Percentiles rank a stretch among this genome's conserved stretches.
phyloP scores from a whole-genome alignment of 2,888 invertebrate species.

The Steinernema scapterisci region DNA sequence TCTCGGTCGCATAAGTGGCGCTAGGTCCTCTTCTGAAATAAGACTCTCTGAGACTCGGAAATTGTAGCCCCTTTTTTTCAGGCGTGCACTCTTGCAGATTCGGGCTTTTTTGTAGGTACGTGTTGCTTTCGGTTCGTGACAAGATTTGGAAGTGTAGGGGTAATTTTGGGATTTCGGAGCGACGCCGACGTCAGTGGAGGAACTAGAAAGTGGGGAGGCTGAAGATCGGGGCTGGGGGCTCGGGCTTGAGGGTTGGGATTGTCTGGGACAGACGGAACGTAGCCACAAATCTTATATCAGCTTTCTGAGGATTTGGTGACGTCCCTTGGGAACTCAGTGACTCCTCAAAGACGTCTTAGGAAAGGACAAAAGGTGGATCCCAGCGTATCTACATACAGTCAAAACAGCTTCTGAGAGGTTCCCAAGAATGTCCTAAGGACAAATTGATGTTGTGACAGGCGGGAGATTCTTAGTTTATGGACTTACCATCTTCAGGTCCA shows the following conservation, averaged over 20 bases:
- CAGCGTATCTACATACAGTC: no score
- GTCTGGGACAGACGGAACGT: no score
- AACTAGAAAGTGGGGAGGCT: background rate
- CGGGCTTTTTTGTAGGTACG: background rate
- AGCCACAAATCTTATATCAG: no score
- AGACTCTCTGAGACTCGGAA: background rate
- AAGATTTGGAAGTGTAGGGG: background rate
- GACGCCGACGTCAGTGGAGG: background rate
- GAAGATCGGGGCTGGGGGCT: background rate
- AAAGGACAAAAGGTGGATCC: no score
- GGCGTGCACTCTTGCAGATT: background rate
- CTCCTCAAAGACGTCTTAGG: no score
- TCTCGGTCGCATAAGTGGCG: slow-evolving; percentile 10
- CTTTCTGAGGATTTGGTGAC: no score
- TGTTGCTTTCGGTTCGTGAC: slow-evolving; percentile 3
- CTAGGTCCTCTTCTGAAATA: background rate
- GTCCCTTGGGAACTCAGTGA: no score
- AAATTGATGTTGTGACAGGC: no score
- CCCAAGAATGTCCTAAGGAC: no score
- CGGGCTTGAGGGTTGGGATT: no score
- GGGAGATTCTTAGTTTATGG: no score
- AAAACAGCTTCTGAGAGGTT: no score
- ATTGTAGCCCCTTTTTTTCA: background rate
- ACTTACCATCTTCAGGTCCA: slow-evolving; percentile 14
- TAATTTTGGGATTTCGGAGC: background rate